A percentile compares a stretch with the other conserved stretches of the same genome.
phyloP scores from a whole-genome alignment of 2,797 vertebrate species.

The Pantherophis alleghaniensis region DNA sequence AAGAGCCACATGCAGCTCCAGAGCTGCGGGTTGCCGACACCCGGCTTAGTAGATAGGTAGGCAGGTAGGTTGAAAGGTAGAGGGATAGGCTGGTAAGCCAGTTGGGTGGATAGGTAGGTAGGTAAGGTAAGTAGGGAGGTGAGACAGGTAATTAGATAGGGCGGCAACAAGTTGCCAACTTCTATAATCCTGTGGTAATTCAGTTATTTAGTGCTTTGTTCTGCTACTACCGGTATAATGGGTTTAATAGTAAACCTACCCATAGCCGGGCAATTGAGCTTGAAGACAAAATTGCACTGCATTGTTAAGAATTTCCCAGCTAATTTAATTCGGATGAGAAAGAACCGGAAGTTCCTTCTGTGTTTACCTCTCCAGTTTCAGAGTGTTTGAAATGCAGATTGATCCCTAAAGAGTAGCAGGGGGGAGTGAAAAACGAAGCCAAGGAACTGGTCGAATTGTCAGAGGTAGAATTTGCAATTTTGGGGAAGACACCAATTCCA shows the following conservation, averaged over 20 bases:
- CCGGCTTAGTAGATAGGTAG: background rate
- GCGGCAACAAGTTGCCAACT: background rate
- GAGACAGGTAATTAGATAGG: background rate
- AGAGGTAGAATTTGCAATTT: background rate
- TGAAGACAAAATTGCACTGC: background rate
- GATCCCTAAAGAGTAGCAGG: too few species aligned
- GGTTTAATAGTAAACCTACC: background rate
- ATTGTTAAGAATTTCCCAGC: background rate
- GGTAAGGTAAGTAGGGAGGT: background rate
- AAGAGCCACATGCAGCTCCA: too few species aligned
- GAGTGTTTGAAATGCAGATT: background rate
- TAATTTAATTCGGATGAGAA: background rate
- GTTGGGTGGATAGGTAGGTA: background rate
- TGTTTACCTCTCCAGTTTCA: background rate
- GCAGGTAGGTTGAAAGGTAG: background rate
- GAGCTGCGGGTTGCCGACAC: too few species aligned
- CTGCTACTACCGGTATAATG: background rate
- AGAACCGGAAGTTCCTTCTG: background rate
- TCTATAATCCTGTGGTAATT: background rate
- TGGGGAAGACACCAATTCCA: background rate
- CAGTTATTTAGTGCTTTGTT: background rate
- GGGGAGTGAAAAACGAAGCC: background rate
- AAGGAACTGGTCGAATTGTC: background rate
- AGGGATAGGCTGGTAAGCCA: background rate
- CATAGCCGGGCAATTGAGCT: background rate